phyloP scores from a whole-genome alignment of 1,140 invertebrate species.

The Bathynomus jamesi region DNA sequence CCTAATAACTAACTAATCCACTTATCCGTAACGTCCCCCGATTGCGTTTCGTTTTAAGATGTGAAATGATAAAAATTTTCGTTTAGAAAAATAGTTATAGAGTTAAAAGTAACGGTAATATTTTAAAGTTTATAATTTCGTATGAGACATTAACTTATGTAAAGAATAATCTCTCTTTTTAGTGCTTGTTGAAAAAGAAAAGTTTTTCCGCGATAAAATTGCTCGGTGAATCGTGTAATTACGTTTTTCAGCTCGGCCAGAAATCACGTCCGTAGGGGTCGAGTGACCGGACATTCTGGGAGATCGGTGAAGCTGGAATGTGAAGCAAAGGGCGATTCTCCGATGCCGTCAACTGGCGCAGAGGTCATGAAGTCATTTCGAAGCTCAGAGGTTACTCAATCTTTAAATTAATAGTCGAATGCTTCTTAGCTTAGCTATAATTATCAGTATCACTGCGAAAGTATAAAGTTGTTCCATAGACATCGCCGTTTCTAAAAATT shows the following conservation, averaged over 20 bases:
- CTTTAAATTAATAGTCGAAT: no score
- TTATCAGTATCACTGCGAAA: no score
- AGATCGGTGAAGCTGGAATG: slow-evolving; percentile 15
- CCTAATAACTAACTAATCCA: no score
- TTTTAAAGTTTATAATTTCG: neutral
- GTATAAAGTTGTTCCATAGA: no score
- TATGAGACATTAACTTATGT: neutral
- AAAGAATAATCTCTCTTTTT: neutral
- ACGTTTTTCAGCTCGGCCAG: slow-evolving; percentile 12
- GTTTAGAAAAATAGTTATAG: neutral
- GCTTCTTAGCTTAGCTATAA: no score
- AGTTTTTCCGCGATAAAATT: no score
- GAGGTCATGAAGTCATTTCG: neutral
- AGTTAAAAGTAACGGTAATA: neutral
- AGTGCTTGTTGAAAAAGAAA: neutral
- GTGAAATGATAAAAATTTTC: neutral
- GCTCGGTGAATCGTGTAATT: neutral
- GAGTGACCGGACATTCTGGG: slow-evolving; percentile 18
- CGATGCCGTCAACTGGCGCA: slow-evolving; percentile 21
- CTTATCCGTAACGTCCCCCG: no score
- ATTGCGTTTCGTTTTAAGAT: neutral
- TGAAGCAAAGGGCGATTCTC: slow-evolving; percentile 18
- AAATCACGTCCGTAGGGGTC: slow-evolving; percentile 10
- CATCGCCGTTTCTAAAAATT: no score
- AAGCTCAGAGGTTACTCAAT: neutral